These are phyloP conservation scores for Dunckerocampus dactyliophorus DNA, from an alignment of 2,113 vertebrate genomes.

Conservation along the genomic window DNA sequence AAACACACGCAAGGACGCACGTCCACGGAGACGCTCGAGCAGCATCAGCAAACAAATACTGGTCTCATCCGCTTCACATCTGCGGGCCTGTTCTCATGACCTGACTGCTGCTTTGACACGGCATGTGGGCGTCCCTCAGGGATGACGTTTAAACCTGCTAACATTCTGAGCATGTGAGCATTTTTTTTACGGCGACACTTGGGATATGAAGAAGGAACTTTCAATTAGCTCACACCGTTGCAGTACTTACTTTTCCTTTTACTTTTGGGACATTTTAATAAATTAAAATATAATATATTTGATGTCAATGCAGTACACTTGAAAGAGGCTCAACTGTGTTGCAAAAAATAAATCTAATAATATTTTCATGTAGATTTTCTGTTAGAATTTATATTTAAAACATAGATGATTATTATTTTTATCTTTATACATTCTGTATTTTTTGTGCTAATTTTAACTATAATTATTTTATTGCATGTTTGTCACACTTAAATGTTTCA, in stretches of 20 bases:
- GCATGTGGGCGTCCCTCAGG: conserved; percentile 10
- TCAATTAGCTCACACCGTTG: neutral
- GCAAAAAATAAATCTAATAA: no score
- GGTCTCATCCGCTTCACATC: conserved; percentile 21
- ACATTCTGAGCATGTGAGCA: neutral
- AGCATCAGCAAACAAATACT: conserved; percentile 34
- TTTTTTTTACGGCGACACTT: neutral
- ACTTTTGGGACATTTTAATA: no score
- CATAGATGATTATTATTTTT: no score
- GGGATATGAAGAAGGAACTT: neutral
- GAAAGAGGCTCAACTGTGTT: no score
- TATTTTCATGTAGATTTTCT: no score
- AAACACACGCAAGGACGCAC: conserved; percentile 18
- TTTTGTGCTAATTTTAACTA: no score
- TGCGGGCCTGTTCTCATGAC: conserved; percentile 59
- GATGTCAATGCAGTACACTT: no score
- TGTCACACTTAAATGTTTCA: no score
- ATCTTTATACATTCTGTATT: no score
- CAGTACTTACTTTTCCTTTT: neutral
- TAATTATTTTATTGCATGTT: no score
- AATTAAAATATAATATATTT: no score
- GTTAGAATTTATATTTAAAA: no score
- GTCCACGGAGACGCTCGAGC: conserved; percentile 8
- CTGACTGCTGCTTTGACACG: conserved; percentile 32
- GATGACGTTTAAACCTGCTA: conserved; percentile 10